Base-by-base conservation (phyloP, 23 tunicate species). In the Phallusia fumigata region DNA sequence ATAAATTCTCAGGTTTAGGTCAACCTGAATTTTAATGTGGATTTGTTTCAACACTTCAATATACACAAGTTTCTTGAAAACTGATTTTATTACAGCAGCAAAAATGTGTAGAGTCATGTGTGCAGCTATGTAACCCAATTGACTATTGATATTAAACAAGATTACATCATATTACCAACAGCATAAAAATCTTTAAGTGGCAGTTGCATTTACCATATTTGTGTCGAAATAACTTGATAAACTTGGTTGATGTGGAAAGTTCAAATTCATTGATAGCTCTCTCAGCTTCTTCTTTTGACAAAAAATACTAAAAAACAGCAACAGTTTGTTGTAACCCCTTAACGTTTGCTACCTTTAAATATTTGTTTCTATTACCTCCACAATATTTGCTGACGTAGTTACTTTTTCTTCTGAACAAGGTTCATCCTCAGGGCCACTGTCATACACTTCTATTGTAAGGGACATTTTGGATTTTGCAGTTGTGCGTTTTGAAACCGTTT, bases 231-330 rank as follows among this genome's bases (percentile, higher is more conserved):
- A 58, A 16, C 13, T 58, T 58, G 28, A 78, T 78, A 44, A 78
- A 78, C 65, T 78, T 78, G 24, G 81, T 78, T 24, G 35, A 31
- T 2, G 81, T 78, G 15, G 65, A 47, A 24, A 49, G 34, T 49
- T 78, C 81, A 78, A 45, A 78, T 36, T 78, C 64, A 47, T 26
- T 31, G 22, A 78, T 78, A 0, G 65, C 65, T 44, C 35, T 36
- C 26, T 51, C 35, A 19, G 81, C 81, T 51, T 49, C 64, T 19
- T 78, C 81, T 58, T 58, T 58, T 58, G 69, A 58, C 15, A 58
- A 2, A 58, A 58, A 58, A 58, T 58, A 58, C 69, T 58, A 24
- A 13, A 58, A 58, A 58, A 58, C 69, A 58, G 13, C 5, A 40
- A 40, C 47, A 3, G 47, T n/a, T n/a, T n/a, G 26, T 58, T 58